A percentile compares a stretch with the other conserved stretches of the same genome.
Conservation (phyloP, 53 echinoderm and acorn worm genomes). For the Paelopatides confundens region DNA sequence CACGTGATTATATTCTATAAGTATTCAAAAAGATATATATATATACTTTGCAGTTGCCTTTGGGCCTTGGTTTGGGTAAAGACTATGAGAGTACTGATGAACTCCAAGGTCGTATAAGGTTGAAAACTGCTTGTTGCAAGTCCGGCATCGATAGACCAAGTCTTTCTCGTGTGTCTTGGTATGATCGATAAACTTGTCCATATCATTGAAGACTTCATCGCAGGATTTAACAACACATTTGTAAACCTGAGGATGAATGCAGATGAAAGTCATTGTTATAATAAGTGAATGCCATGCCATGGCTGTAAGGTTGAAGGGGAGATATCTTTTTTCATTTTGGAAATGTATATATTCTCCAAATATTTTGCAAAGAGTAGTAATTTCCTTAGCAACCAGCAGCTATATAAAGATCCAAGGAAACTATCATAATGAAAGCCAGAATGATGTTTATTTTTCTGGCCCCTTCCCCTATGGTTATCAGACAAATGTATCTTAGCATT, state of each 20-base stretch:
- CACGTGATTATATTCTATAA: too few species aligned
- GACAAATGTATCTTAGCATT: too few species aligned
- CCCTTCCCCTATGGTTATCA: too few species aligned
- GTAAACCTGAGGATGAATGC: slow-evolving; percentile 70
- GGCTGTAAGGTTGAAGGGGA: too few species aligned
- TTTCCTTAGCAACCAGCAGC: too few species aligned
- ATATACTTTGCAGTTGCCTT: slow-evolving; percentile 81
- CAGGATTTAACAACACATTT: slow-evolving; percentile 93
- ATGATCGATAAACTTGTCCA: slow-evolving; percentile 92
- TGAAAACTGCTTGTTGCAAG: slow-evolving; percentile 91
- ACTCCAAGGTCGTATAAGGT: slow-evolving; percentile 95
- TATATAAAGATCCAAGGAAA: too few species aligned
- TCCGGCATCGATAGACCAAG: slow-evolving; percentile 86
- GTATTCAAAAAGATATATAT: neutral
- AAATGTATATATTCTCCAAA: too few species aligned
- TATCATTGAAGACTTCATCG: slow-evolving; percentile 81
- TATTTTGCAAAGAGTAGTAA: too few species aligned
- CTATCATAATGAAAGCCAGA: neutral
- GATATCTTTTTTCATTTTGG: too few species aligned
- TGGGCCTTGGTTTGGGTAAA: slow-evolving; percentile 98
- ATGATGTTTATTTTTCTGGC: too few species aligned
- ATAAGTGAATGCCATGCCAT: too few species aligned
- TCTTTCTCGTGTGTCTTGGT: slow-evolving; percentile 94
- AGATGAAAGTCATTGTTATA: too few species aligned
- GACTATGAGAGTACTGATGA: slow-evolving; percentile 97